Percentiles rank a stretch among this genome's conserved stretches.
phyloP scores from a whole-genome alignment of 2,797 vertebrate genomes.

The Onychomys leucogaster region DNA sequence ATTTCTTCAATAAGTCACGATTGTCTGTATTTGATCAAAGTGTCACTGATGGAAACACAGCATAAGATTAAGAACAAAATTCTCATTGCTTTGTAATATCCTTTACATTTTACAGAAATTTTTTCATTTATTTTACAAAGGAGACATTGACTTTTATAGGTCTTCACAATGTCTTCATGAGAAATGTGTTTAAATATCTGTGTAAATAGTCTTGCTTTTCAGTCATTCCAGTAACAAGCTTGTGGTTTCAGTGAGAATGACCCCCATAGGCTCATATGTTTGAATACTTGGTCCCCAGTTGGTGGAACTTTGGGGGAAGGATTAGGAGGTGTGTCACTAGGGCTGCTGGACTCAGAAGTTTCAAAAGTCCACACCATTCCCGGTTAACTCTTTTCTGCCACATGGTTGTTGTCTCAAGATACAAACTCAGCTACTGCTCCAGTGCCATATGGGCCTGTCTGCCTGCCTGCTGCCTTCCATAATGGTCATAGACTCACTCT shows the following conservation, averaged over 20 bases:
- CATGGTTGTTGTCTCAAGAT: not conserved
- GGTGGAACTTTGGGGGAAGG: not conserved
- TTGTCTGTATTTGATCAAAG: not conserved
- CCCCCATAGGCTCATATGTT: not conserved
- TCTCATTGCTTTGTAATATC: not conserved
- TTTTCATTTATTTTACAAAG: conserved; percentile 13
- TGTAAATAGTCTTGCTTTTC: not conserved
- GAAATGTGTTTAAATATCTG: conserved; percentile 43
- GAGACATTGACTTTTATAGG: not conserved
- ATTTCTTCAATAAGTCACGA: not conserved
- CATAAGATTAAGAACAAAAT: conserved; percentile 2
- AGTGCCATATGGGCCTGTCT: too few species aligned
- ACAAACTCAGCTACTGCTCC: not conserved
- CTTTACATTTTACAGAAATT: not conserved
- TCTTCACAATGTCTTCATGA: conserved; percentile 38
- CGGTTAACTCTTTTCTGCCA: not conserved
- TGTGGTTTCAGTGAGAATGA: not conserved
- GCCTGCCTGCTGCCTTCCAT: not conserved
- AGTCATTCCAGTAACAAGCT: conserved; percentile 25
- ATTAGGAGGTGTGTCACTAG: not conserved
- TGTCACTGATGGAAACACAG: not conserved
- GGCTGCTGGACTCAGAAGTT: not conserved
- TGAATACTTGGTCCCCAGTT: not conserved
- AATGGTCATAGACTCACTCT: not conserved
- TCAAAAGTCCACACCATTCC: not conserved